Base-by-base conservation (phyloP, 2,888 invertebrate species). In the Rhabditophanes sp. region DNA sequence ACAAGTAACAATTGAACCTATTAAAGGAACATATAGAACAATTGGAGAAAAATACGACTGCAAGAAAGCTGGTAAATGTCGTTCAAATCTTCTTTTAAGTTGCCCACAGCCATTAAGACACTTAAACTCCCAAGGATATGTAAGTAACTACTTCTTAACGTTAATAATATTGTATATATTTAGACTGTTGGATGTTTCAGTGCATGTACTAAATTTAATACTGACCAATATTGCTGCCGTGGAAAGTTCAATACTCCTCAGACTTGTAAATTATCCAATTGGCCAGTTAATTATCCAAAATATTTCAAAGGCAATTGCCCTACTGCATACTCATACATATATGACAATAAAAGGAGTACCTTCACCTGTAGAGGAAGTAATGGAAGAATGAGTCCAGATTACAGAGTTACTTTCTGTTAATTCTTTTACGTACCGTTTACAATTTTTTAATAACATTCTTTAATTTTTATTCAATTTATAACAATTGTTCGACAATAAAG, bases 271-370 rank as follows among this genome's bases (percentile, higher is more conserved):
- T 57, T 65, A 0, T 40, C 50, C 19, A 44, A 66, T 37, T 71
- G 69, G 46, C 68, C 71, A 29, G 32, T 51, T 2, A 64, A 64
- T 19, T 46, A 40, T 25, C 17, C 70, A 33, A 34, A 53, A 2
- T 63, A 63, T 38, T 70, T 72, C 56, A 73, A 72, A 46, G 35
- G 47, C 1, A 53, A 60, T 16, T 73, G 73, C 48, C 72, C 73
- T 2, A 66, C 68, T 33, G 72, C 71, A 8, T 72, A 73, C 60
- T 69, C 68, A 39, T 73, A 72, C 45, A 69, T 71, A 12, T 73
- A 72, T 45, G 73, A 73, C 53, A 72, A 73, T 44, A 46, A 60
- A 18, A 66, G 66, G 32, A 70, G 69, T 47, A 68, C 69, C 1
- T 71, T 68, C 45, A 70, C 69, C 19, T 73, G 73, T 25, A 29